Conservation (phyloP, 2,113 vertebrate species). For the Piaya cayana region DNA sequence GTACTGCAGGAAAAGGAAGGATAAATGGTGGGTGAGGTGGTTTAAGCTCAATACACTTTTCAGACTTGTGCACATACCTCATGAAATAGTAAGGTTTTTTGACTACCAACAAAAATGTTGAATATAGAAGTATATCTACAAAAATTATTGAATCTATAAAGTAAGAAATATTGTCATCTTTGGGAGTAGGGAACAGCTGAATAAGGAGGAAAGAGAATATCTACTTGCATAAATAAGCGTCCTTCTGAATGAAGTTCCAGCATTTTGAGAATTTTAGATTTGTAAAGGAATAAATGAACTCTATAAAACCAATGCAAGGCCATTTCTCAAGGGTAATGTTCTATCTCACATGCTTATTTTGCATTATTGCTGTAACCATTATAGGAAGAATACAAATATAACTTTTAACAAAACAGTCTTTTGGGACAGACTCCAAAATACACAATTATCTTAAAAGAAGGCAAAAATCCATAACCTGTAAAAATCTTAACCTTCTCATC, state of each 20-base stretch:
- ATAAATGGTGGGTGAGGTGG: neutral
- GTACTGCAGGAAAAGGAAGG: constrained; percentile 16
- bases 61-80: neutral
- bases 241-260: neutral
- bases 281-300: neutral
- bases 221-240: neutral
- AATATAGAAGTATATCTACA: neutral
- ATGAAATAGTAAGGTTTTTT: neutral
- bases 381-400: neutral
- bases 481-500: neutral
- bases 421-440: neutral
- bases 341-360: neutral
- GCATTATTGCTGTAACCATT: neutral
- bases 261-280: neutral
- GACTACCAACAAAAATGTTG: neutral
- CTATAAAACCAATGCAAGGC: neutral
- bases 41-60: neutral
- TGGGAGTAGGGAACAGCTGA: neutral
- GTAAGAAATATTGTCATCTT: neutral
- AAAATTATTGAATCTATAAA: neutral
- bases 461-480: neutral
- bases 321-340: neutral
- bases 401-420: neutral
- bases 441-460: neutral
- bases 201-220: neutral